A percentile compares a stretch with the other conserved stretches of the same genome.
Evolutionary conservation across 2,888 invertebrate species (phyloP).

Genomic region (Drosophila ustulata): DNA sequence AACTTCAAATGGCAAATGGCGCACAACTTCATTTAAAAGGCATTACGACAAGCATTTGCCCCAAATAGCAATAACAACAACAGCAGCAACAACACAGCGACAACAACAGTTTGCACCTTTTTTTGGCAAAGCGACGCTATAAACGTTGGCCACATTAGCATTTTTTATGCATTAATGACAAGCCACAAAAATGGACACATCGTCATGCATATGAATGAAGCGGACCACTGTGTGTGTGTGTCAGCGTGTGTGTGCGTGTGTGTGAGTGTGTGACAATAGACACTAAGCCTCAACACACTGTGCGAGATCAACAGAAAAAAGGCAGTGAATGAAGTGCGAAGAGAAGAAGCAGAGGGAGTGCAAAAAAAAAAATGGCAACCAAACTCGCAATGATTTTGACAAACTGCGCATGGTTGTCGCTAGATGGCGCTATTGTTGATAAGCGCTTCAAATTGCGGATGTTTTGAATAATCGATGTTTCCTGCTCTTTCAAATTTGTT

Average conservation of each 20-base stretch:
- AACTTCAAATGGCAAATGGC: slow-evolving; percentile 79
- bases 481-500: slow-evolving; percentile 42
- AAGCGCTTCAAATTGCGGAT: slow-evolving; percentile 74
- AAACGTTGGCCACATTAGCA: slow-evolving; percentile 75
- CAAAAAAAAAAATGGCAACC: slow-evolving; percentile 14
- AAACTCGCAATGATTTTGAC: slow-evolving; percentile 66
- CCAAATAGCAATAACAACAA: slow-evolving; percentile 41
- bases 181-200: slow-evolving; percentile 80
- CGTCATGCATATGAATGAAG: slow-evolving; percentile 77
- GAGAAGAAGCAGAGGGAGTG: slow-evolving; percentile 1
- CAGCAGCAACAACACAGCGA: slow-evolving; percentile 16
- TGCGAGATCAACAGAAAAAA: slow-evolving; percentile 36
- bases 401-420: slow-evolving; percentile 65
- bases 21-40: slow-evolving; percentile 79
- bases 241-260: slow-evolving; percentile 12
- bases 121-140: slow-evolving; percentile 66
- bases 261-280: slow-evolving; percentile 67
- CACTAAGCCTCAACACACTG: slow-evolving; percentile 68
- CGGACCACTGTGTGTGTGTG: slow-evolving; percentile 11
- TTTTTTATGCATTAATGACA: slow-evolving; percentile 79
- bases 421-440: slow-evolving; percentile 77
- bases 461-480: slow-evolving; percentile 80
- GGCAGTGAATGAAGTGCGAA: slow-evolving; percentile 1
- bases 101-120: slow-evolving; percentile 75
- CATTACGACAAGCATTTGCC: slow-evolving; percentile 73